Percentiles rank a stretch among this genome's conserved stretches.
These are phyloP conservation scores for Enteromius mattozi DNA, from an alignment of 2,797 vertebrate species.

Conservation along the genomic window DNA sequence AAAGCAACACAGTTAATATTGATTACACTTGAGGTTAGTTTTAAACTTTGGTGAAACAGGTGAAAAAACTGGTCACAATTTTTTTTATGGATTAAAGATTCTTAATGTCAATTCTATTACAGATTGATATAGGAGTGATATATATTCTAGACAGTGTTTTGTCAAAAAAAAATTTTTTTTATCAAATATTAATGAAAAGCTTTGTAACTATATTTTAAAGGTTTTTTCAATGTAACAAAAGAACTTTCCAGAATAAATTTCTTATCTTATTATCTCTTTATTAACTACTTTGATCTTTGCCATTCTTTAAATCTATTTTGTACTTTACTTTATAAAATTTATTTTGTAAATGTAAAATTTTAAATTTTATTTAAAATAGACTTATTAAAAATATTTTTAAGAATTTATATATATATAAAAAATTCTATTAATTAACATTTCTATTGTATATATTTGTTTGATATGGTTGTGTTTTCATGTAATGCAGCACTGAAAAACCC, in stretches of 20 bases:
- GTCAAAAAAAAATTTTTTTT: background rate
- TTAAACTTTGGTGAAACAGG: background rate
- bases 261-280: no score
- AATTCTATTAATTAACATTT: no score
- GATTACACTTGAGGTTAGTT: background rate
- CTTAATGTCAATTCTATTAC: background rate
- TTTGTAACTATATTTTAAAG: no score
- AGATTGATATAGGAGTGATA: background rate
- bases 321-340: no score
- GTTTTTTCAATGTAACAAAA: no score
- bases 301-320: no score
- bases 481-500: constrained; percentile 93
- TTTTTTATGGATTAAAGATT: background rate
- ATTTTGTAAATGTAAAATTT: no score
- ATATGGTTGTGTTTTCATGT: background rate
- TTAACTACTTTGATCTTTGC: no score
- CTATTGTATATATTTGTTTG: background rate
- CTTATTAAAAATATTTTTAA: no score
- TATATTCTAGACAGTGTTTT: background rate
- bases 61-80: background rate
- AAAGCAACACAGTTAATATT: background rate
- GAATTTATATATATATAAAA: background rate
- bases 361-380: no score
- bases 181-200: no score
- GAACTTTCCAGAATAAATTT: no score